These are phyloP conservation scores for Bombus consobrinus DNA, from an alignment of 1,140 invertebrate genomes.

Conservation along the genomic window DNA sequence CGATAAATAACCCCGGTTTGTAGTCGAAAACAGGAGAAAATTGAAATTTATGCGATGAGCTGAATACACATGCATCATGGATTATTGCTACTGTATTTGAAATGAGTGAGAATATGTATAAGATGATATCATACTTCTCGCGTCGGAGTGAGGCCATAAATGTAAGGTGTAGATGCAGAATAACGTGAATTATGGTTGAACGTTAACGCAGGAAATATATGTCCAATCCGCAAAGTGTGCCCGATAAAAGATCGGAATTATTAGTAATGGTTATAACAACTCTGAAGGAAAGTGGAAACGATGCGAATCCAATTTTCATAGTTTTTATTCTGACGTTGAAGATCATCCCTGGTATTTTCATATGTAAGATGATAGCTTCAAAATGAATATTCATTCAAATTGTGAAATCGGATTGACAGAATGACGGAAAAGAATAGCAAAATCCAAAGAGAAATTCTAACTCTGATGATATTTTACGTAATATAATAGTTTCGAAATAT, in stretches of 20 bases:
- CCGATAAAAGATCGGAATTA: conserved; percentile 10
- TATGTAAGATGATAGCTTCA: not conserved
- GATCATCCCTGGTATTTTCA: not conserved
- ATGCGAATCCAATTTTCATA: conserved; percentile 1
- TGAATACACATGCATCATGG: not conserved
- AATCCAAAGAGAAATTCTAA: no score
- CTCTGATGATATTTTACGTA: no score
- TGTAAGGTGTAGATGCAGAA: conserved; percentile 4
- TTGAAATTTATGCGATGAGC: not conserved
- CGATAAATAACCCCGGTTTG: not conserved
- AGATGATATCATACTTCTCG: conserved; percentile 17
- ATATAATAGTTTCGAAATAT: no score
- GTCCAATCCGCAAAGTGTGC: conserved; percentile 14
- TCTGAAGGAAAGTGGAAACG: not conserved
- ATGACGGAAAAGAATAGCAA: no score
- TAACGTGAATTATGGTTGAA: conserved; percentile 7
- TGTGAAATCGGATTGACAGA: no score
- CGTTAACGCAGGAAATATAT: conserved; percentile 6
- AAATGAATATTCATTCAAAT: not conserved
- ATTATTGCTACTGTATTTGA: conserved; percentile 11
- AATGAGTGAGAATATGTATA: conserved; percentile 18
- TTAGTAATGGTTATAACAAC: conserved; percentile 5
- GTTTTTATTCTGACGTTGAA: not conserved
- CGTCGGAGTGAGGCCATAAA: not conserved
- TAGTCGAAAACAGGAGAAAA: not conserved